Evolutionary conservation across 2,888 invertebrate genomes (phyloP).

Genomic region (Drosophila glabriapex): DNA sequence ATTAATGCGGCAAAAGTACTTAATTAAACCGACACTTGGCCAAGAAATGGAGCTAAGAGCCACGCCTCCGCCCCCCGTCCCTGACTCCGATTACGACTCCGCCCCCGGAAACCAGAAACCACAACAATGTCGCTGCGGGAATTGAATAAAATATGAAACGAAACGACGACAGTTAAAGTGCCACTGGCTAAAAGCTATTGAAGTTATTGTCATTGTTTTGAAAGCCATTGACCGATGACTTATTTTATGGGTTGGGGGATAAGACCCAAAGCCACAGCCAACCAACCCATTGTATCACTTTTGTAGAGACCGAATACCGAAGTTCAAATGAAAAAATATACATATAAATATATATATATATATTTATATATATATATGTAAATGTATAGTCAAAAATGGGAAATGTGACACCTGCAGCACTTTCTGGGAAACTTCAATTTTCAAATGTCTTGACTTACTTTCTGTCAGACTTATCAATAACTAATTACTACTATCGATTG

Average conservation of each 20-base stretch:
- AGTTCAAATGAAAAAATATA: not conserved
- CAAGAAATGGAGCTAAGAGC: conserved; percentile 1
- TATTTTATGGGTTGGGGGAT: not conserved
- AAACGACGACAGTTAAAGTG: conserved; percentile 35
- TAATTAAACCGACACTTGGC: conserved; percentile 54
- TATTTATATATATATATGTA: not conserved
- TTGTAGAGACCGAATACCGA: not conserved
- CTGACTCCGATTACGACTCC: not conserved
- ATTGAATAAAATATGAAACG: conserved; percentile 9
- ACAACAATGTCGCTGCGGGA: conserved; percentile 27
- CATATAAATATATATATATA: too few species aligned
- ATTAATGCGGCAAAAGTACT: conserved; percentile 30
- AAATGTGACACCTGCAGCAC: conserved; percentile 32
- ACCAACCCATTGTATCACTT: conserved; percentile 19
- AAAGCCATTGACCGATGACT: conserved; percentile 51
- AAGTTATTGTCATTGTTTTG: conserved; percentile 10
- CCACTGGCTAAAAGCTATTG: conserved; percentile 31
- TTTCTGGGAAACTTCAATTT: conserved; percentile 5
- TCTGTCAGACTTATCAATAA: conserved; percentile 26
- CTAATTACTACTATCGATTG: conserved; percentile 38
- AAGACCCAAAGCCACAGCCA: not conserved
- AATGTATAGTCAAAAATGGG: conserved; percentile 2
- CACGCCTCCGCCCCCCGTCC: not conserved
- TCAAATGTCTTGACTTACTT: conserved; percentile 4
- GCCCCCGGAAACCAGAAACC: conserved; percentile 42